Evolutionary conservation across 2,888 invertebrate genomes (phyloP).

Genomic region (Lapara coniferarum): DNA sequence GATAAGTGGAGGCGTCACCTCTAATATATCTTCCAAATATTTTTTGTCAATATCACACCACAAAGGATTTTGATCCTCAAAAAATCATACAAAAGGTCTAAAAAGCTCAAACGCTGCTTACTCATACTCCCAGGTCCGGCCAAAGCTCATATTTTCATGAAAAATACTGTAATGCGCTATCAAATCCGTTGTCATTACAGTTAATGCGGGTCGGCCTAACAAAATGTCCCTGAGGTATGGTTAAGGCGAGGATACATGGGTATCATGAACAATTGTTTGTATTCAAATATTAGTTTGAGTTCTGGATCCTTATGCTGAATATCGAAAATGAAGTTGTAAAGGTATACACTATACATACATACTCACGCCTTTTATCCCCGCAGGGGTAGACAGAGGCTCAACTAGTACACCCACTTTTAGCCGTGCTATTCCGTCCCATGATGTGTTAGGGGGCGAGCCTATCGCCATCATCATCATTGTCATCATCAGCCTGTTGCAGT

Average conservation of each 20-base stretch:
- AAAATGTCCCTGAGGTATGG: constrained; percentile 43
- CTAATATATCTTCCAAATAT: neutral
- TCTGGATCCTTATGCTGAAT: neutral
- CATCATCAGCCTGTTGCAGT: no score
- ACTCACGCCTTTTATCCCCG: no score
- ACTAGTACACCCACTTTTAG: no score
- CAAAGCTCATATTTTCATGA: constrained; percentile 5
- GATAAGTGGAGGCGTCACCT: no score
- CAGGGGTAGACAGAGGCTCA: no score
- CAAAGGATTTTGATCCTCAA: neutral
- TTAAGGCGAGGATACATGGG: constrained; percentile 36
- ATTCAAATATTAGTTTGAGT: constrained; percentile 28
- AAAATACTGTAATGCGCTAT: constrained; percentile 18
- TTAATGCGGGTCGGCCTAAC: constrained; percentile 32
- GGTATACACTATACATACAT: no score
- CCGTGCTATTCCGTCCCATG: no score
- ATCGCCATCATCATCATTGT: no score
- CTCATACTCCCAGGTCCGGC: neutral
- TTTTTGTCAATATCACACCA: neutral
- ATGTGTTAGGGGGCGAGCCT: neutral
- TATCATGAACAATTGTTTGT: constrained; percentile 42
- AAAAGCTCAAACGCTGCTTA: constrained; percentile 12
- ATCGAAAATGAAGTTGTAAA: neutral
- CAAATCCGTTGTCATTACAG: constrained; percentile 31
- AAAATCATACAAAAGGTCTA: neutral